Base-by-base conservation (phyloP, 1,140 invertebrate genomes). In the Zophobas morio region DNA sequence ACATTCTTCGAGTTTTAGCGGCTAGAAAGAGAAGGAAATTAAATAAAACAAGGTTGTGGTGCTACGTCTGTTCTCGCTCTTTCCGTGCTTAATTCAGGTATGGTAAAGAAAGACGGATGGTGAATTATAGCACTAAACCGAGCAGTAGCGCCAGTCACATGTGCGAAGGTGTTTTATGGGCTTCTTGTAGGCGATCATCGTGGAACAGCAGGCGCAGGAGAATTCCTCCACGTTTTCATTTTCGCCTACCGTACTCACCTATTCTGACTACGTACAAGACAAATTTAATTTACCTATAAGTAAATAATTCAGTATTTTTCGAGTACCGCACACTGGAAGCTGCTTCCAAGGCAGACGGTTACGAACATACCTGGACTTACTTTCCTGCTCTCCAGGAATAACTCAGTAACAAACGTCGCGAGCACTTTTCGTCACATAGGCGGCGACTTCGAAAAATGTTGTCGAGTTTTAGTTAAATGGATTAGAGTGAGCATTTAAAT, bases 61-160 rank as follows among this genome's bases (percentile, higher is more conserved):
- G 33, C 1, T 6, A 5, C 49, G 42, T 51, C 49, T 8, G 3
- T 54, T 73, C 71, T 53, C 71, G 34, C 71, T 73, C 71, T 20
- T 33, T 32, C 39, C 6, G 6, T 1, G 3, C 1, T 66, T 32
- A n/a, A 42, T 37, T 6, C 46, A 35, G 34, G 54, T 46, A 42
- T 6, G 73, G 54, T 66, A 39, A 36, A 75, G 42, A 47, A 74
- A 78, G 54, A 80, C 35, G 53, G 60, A 77, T 35, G 73, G 63
- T 80, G 76, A 80, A 39, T 78, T 80, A 78, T 78, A 46, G 76
- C 54, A 49, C 54, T 77, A 75, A 74, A 78, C 40, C 60, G 76
- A 75, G 76, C 77, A 75, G 79, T 80, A 80, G 79, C 79, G 79
- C 79, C 79, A 80, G 77, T 80, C 76, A 70, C 79, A 78, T 80